Base-by-base conservation (phyloP, 2,797 vertebrate species). In the Lithobates pipiens region DNA sequence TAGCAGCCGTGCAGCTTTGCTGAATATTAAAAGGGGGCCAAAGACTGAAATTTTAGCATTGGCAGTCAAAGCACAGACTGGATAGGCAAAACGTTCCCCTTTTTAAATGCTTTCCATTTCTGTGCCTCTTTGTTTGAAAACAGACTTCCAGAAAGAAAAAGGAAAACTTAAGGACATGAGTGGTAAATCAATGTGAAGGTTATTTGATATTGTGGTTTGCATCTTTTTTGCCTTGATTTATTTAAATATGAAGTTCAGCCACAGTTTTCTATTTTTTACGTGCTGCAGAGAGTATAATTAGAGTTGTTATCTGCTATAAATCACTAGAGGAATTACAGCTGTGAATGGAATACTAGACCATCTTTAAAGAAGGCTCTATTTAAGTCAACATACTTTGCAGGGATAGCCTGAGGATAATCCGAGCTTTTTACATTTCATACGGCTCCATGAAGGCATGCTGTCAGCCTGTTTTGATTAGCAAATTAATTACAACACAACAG, bases 351-450 rank as follows among this genome's bases (percentile, higher is more conserved):
- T 87, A 87, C 81, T 78, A 80, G 76, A 84, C 76, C 76, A 76
- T 80, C 81, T 87, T 87, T 87, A 87, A 76, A 84, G 76, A 54
- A 70, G 80, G 44, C 81, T 74, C 76, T 87, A 81, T 87, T 79
- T 87, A 87, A 87, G 86, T 87, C 86, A 87, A 87, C 86, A 87
- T 87, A 75, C 86, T 87, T 79, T 84, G 81, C 81, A 36, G 69
- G 71, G 65, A 87, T 83, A 73, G 81, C 86, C 86, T 87, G 86
- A 81, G 81, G 86, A 87, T 87, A 87, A 87, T 75, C 81, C 76
- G 34, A 80, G 76, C 70, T 79, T 83, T 86, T 36, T 78, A 84
- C 68, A 84, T 79, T 83, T 75, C 73, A 80, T 80, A 70, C 67
- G 68, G 70, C 76, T 83, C 76, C 61, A 46, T 75, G 50, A 83